Evolutionary conservation across 2,113 vertebrate genomes (phyloP).

Genomic region (Cacatua alba): DNA sequence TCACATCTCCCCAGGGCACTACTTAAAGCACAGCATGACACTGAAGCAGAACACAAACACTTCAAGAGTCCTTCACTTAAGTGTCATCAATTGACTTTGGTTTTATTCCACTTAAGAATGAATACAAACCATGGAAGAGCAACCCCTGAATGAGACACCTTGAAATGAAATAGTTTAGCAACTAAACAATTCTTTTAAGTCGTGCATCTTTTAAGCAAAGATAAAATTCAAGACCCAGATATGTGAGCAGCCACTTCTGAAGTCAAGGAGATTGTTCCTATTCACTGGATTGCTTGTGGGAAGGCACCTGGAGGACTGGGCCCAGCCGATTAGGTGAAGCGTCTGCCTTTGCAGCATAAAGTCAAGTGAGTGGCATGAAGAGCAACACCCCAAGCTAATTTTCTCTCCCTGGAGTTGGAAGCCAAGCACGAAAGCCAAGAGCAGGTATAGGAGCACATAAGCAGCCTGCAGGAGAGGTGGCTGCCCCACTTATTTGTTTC

Average conservation of each 20-base stretch:
- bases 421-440: neutral
- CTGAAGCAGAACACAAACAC: slow-evolving; percentile 8
- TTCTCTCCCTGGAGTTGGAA: slow-evolving; percentile 6
- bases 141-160: neutral
- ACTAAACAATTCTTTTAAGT: neutral
- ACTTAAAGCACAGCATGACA: slow-evolving; percentile 18
- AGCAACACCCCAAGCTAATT: neutral
- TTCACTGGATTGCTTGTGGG: neutral
- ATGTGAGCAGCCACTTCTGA: neutral
- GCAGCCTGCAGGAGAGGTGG: neutral
- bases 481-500: neutral
- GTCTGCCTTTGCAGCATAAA: neutral
- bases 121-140: neutral
- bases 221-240: neutral
- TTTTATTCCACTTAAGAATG: neutral
- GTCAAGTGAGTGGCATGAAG: neutral
- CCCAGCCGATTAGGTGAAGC: neutral
- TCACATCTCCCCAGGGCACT: neutral
- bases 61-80: slow-evolving; percentile 16
- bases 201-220: neutral
- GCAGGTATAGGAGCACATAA: neutral
- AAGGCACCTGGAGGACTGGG: neutral
- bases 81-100: neutral
- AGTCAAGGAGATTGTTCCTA: neutral
- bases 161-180: neutral